Evolutionary conservation across 2,113 vertebrate species (phyloP).

Genomic region (Sinocyclocheilus rhinocerous): DNA sequence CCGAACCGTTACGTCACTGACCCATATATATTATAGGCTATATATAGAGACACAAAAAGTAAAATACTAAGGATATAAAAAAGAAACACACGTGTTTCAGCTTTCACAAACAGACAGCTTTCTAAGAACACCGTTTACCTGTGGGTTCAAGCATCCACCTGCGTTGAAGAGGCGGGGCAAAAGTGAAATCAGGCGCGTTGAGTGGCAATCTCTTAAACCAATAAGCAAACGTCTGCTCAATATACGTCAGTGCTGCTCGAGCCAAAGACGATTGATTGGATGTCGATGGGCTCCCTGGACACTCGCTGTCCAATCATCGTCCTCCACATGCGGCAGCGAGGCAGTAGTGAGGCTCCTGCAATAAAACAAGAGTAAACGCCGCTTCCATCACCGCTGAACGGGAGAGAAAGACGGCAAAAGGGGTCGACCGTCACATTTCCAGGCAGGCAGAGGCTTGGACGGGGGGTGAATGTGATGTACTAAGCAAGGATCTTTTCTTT

Average conservation of each 20-base stretch:
- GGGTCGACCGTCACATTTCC: constrained; percentile 25
- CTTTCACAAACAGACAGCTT: too few relatives aligned
- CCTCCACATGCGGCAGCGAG: constrained; percentile 86
- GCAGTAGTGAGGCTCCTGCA: constrained; percentile 76
- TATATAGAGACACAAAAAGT: too few relatives aligned
- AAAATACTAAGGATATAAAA: too few relatives aligned
- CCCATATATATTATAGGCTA: too few relatives aligned
- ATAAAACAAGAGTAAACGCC: constrained; percentile 81
- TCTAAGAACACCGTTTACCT: background rate
- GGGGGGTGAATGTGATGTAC: constrained; percentile 66
- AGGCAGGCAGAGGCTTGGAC: constrained; percentile 52
- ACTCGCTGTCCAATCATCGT: constrained; percentile 79
- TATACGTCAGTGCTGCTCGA: background rate
- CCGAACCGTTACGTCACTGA: too few relatives aligned
- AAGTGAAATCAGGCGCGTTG: background rate
- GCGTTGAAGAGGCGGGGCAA: background rate
- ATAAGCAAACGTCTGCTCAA: constrained; percentile 8
- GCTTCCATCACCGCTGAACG: constrained; percentile 62
- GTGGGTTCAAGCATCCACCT: constrained; percentile 18
- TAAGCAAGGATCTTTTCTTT: constrained; percentile 49
- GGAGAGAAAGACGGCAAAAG: constrained; percentile 62
- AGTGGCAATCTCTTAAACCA: background rate
- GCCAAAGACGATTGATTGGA: constrained; percentile 22
- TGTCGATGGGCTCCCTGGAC: constrained; percentile 59
- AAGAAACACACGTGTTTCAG: background rate